Conservation (phyloP, 2,113 vertebrate species). For the Pontoporia blainvillei region DNA sequence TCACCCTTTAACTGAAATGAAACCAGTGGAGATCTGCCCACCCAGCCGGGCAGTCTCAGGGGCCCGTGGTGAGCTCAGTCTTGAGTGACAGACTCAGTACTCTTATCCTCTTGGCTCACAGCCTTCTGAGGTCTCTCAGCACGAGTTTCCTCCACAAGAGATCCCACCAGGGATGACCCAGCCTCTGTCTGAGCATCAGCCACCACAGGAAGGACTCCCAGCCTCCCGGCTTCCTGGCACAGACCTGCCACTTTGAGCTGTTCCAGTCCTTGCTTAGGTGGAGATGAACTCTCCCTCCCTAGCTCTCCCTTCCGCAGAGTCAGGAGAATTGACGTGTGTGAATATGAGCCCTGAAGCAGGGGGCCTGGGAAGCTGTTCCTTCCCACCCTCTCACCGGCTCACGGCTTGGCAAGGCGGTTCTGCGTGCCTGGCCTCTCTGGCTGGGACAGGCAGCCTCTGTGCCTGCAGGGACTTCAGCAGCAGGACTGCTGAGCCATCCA, state of each 20-base stretch:
- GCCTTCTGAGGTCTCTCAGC: neutral
- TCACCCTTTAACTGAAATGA: neutral
- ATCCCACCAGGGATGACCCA: neutral
- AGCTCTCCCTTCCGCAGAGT: neutral
- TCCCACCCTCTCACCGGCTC: neutral
- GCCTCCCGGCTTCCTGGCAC: neutral
- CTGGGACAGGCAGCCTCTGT: neutral
- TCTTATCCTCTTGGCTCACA: neutral
- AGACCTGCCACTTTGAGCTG: neutral
- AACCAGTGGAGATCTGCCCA: neutral
- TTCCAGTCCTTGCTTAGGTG: neutral
- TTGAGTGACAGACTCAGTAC: neutral
- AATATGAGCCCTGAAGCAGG: neutral
- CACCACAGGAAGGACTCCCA: neutral
- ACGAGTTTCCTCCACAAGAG: fast-evolving
- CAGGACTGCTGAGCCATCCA: constrained; percentile 14
- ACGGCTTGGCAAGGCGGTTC: neutral
- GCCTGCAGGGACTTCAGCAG: neutral
- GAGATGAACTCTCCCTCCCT: neutral
- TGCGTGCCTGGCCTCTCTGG: neutral
- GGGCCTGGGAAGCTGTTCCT: neutral
- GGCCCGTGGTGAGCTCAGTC: neutral
- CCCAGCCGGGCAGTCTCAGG: neutral
- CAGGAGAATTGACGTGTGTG: neutral
- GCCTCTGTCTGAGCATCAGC: neutral